phyloP scores from a whole-genome alignment of 2,888 invertebrate genomes.

The Mimachlamys varia region DNA sequence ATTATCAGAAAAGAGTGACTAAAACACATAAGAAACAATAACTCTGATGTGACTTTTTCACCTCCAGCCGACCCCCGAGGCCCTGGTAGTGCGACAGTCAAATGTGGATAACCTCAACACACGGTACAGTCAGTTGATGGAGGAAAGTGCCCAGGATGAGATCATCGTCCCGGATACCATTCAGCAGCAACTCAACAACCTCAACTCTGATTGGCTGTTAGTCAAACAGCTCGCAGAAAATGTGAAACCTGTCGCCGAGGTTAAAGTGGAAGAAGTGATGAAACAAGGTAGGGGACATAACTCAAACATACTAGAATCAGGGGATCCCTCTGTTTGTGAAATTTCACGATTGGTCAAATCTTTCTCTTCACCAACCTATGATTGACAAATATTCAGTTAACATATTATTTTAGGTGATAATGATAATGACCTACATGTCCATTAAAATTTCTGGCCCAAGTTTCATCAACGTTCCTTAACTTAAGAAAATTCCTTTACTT shows the following conservation, averaged over 20 bases:
- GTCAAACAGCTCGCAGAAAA: conserved; percentile 70
- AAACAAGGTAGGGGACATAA: conserved; percentile 65
- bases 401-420: no score
- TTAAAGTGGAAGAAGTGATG: conserved; percentile 68
- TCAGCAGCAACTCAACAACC: conserved; percentile 67
- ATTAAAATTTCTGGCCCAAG: no score
- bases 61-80: conserved; percentile 74
- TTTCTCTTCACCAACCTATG: no score
- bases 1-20: background rate
- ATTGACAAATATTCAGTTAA: no score
- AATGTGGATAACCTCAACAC: conserved; percentile 72
- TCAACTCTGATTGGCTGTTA: conserved; percentile 76
- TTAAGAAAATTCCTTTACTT: no score
- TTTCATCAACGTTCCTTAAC: no score
- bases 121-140: conserved; percentile 62
- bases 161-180: conserved; percentile 69
- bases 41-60: background rate
- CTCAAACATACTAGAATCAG: no score
- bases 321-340: no score
- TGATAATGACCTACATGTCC: no score
- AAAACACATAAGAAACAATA: background rate
- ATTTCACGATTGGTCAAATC: no score
- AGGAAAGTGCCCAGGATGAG: conserved; percentile 64
- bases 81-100: conserved; percentile 69
- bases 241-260: conserved; percentile 64